These are phyloP conservation scores for Calypte anna DNA, from an alignment of 2,113 vertebrate species.

Conservation along the genomic window DNA sequence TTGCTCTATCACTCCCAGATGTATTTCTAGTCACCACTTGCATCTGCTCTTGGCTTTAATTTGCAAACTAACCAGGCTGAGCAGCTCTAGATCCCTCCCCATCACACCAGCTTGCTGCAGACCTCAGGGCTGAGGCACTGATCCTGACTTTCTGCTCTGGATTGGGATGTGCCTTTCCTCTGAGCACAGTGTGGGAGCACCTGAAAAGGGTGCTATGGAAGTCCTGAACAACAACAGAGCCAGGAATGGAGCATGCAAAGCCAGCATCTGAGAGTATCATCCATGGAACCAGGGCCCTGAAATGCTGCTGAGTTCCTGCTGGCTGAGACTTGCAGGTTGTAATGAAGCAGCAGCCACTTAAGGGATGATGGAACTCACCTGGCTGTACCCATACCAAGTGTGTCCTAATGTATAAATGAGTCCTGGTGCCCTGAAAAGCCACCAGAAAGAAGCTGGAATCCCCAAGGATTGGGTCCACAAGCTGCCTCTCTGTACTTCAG, in stretches of 20 bases:
- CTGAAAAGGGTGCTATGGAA: neutral
- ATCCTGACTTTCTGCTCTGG: neutral
- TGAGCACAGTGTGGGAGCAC: neutral
- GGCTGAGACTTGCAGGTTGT: neutral
- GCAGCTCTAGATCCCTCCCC: neutral
- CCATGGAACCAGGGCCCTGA: neutral
- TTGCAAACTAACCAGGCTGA: neutral
- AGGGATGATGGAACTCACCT: neutral
- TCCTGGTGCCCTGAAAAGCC: neutral
- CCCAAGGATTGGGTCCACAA: neutral
- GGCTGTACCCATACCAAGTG: neutral
- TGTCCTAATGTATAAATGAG: neutral
- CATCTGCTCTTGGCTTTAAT: neutral
- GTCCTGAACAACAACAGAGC: neutral
- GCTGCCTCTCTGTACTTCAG: neutral
- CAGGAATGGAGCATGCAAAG: neutral
- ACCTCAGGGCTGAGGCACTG: neutral
- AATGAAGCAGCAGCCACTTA: neutral
- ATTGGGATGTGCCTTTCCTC: neutral
- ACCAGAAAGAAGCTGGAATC: neutral
- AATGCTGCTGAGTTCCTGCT: neutral
- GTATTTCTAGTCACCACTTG: neutral
- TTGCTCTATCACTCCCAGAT: slow-evolving; percentile 25
- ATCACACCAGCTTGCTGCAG: neutral
- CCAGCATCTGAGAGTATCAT: neutral